A percentile compares a stretch with the other conserved stretches of the same genome.
These are phyloP conservation scores for Drosophila siamana DNA, from an alignment of 2,888 invertebrate genomes.

Conservation along the genomic window DNA sequence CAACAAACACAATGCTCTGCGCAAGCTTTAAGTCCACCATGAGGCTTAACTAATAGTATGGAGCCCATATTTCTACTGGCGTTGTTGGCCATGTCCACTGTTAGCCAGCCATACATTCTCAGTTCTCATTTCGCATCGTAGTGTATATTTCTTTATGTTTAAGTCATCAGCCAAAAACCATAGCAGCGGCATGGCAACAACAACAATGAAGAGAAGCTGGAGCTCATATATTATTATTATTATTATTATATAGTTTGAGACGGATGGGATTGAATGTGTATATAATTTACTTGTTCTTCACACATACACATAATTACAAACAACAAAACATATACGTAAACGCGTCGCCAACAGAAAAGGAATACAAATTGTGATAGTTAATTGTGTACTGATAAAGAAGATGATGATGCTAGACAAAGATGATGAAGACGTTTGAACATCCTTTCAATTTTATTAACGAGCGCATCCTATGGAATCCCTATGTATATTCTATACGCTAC, in stretches of 20 bases:
- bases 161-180: constrained; percentile 36
- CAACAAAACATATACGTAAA: constrained; percentile 25
- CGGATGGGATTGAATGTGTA: constrained; percentile 35
- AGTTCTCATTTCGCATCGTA: constrained; percentile 40
- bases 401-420: constrained; percentile 14
- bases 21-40: constrained; percentile 71
- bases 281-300: constrained; percentile 45
- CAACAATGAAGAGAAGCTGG: not conserved
- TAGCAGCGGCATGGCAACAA: constrained; percentile 30
- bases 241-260: constrained; percentile 20
- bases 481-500: constrained; percentile 19
- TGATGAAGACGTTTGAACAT: constrained; percentile 7
- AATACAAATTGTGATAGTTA: constrained; percentile 72
- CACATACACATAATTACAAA: constrained; percentile 15
- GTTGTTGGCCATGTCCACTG: constrained; percentile 37
- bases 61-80: not conserved
- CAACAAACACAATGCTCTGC: constrained; percentile 69
- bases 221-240: not conserved
- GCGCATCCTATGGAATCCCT: constrained; percentile 26
- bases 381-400: constrained; percentile 45
- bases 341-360: constrained; percentile 64
- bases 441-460: constrained; percentile 4
- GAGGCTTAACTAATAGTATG: constrained; percentile 2
- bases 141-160: constrained; percentile 55
- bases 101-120: constrained; percentile 21